A percentile compares a stretch with the other conserved stretches of the same genome.
These are phyloP conservation scores for Himantopus leucocephalus DNA, from an alignment of 2,113 vertebrate genomes.

Conservation along the genomic window DNA sequence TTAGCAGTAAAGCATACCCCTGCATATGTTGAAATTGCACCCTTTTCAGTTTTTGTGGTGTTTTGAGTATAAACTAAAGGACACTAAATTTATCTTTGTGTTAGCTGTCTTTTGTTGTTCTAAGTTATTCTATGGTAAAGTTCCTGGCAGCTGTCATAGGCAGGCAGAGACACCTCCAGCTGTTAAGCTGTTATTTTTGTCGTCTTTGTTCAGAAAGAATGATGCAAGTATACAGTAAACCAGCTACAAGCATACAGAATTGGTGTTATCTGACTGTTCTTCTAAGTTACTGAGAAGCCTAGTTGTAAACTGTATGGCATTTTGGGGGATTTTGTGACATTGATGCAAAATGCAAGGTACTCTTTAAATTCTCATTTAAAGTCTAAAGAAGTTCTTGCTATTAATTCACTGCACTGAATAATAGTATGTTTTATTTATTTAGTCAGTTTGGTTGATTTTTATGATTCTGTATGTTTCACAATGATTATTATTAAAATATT, in stretches of 20 bases:
- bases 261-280: neutral
- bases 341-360: neutral
- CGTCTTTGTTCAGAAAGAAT: neutral
- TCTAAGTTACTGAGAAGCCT: neutral
- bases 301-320: neutral
- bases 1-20: neutral
- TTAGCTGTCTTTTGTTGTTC: neutral
- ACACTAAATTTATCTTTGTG: neutral
- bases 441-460: neutral
- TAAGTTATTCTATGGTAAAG: neutral
- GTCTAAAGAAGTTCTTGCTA: neutral
- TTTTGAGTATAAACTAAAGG: neutral
- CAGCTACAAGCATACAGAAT: neutral
- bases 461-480: neutral
- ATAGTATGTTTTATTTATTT: neutral
- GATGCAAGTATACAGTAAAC: neutral
- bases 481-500: neutral
- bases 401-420: neutral
- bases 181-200: neutral
- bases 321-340: neutral
- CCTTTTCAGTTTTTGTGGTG: neutral
- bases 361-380: neutral
- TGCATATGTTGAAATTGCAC: neutral
- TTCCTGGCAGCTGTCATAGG: neutral
- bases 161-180: neutral